Evolutionary conservation across 2,797 vertebrate species (phyloP).

Genomic region (Pogonophryne albipinna): DNA sequence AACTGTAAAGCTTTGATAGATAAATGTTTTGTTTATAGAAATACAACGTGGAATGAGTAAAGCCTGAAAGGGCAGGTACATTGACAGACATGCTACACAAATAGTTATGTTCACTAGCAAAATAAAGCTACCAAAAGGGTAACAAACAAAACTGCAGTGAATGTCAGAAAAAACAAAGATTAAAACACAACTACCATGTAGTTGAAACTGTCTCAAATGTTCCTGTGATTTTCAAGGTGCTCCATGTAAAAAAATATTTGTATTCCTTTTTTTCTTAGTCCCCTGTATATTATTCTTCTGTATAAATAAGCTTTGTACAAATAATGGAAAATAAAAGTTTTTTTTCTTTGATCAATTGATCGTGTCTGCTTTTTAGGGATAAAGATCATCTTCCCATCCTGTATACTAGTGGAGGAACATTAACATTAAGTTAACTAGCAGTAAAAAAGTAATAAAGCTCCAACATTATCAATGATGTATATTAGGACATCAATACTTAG

Average conservation of each 20-base stretch:
- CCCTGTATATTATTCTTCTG: conserved; percentile 75
- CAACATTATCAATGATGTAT: too few species aligned
- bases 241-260: conserved; percentile 72
- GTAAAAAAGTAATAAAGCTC: too few species aligned
- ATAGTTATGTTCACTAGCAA: conserved; percentile 65
- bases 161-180: conserved; percentile 45
- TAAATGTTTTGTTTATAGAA: conserved; percentile 62
- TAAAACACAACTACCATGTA: conserved; percentile 82
- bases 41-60: conserved; percentile 48
- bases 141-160: conserved; percentile 45
- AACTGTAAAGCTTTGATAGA: conserved; percentile 32
- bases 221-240: conserved; percentile 77
- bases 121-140: conserved; percentile 21
- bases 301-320: conserved; percentile 83
- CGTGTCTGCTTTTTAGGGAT: not conserved
- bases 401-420: too few species aligned
- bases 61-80: conserved; percentile 77
- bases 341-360: conserved; percentile 54
- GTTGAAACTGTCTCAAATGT: conserved; percentile 79
- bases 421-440: too few species aligned
- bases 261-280: conserved; percentile 53
- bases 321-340: conserved; percentile 73
- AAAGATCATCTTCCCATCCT: too few species aligned
- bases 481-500: too few species aligned
- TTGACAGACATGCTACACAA: conserved; percentile 75